phyloP scores from a whole-genome alignment of 1,140 invertebrate genomes.

The Drosophila truncata region DNA sequence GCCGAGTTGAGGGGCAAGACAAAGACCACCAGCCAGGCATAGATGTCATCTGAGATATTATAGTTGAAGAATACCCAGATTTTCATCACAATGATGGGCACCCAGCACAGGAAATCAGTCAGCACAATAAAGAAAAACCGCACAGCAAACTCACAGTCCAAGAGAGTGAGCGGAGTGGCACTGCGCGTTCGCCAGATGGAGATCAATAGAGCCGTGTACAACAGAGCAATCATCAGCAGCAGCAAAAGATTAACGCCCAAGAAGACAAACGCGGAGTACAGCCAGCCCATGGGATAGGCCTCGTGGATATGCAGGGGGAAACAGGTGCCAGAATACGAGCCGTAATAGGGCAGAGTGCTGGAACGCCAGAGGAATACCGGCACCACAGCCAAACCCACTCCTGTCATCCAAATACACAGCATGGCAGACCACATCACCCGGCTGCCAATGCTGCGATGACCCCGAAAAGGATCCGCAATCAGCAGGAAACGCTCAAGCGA shows the following conservation, averaged over 20 bases:
- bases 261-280: constrained; percentile 91
- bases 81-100: constrained; percentile 90
- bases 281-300: constrained; percentile 90
- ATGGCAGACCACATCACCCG: constrained; percentile 86
- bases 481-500: constrained; percentile 91
- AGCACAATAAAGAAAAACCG: constrained; percentile 92
- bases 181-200: constrained; percentile 88
- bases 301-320: constrained; percentile 91
- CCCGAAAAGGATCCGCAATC: constrained; percentile 89
- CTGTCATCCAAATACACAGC: constrained; percentile 88
- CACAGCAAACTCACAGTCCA: constrained; percentile 89
- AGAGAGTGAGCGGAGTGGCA: constrained; percentile 87
- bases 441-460: constrained; percentile 87
- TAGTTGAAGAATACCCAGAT: constrained; percentile 88
- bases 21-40: constrained; percentile 92
- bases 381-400: constrained; percentile 88
- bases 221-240: constrained; percentile 88
- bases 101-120: constrained; percentile 91
- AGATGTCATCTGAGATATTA: constrained; percentile 88
- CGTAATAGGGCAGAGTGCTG: constrained; percentile 89
- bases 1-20: constrained; percentile 92
- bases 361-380: constrained; percentile 89
- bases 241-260: constrained; percentile 89
- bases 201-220: constrained; percentile 89
- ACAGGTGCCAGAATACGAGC: constrained; percentile 88